phyloP scores from a whole-genome alignment of 1,140 invertebrate species.

The Drosophila suzukii region DNA sequence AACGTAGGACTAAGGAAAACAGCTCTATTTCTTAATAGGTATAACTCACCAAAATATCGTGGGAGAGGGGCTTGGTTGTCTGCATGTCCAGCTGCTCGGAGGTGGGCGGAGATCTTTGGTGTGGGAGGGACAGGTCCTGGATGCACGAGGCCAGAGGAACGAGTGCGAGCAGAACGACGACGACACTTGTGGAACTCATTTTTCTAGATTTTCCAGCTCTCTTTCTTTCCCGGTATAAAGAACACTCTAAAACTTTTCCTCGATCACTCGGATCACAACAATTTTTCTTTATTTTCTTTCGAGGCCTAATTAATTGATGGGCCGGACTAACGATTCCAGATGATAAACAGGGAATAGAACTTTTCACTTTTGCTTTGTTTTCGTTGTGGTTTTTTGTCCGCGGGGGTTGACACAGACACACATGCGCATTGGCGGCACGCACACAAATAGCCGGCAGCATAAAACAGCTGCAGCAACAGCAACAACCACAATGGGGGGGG shows the following conservation, averaged over 20 bases:
- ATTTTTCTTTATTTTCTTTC: slow-evolving; percentile 15
- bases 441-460: slow-evolving; percentile 52
- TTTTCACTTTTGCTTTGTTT: slow-evolving; percentile 54
- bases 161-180: slow-evolving; percentile 11
- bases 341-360: slow-evolving; percentile 39
- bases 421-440: slow-evolving; percentile 56
- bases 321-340: slow-evolving; percentile 26
- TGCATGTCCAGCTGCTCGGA: slow-evolving; percentile 16
- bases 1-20: too few relatives aligned
- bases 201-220: slow-evolving; percentile 15
- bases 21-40: too few relatives aligned
- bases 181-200: slow-evolving; percentile 68
- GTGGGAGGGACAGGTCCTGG: slow-evolving; percentile 15
- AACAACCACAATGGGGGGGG: slow-evolving; percentile 32
- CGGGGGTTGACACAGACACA: slow-evolving; percentile 50
- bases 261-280: slow-evolving; percentile 24
- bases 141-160: slow-evolving; percentile 6
- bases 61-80: slow-evolving; percentile 33
- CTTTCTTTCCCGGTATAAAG: slow-evolving; percentile 1
- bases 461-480: slow-evolving; percentile 32
- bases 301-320: slow-evolving; percentile 31
- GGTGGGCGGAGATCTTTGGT: slow-evolving; percentile 4
- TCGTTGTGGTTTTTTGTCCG: slow-evolving; percentile 24
- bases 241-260: slow-evolving; percentile 27
- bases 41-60: slow-evolving; percentile 59